phyloP scores from a whole-genome alignment of 2,888 invertebrate species.

The Brachypalpus laphriformis region DNA sequence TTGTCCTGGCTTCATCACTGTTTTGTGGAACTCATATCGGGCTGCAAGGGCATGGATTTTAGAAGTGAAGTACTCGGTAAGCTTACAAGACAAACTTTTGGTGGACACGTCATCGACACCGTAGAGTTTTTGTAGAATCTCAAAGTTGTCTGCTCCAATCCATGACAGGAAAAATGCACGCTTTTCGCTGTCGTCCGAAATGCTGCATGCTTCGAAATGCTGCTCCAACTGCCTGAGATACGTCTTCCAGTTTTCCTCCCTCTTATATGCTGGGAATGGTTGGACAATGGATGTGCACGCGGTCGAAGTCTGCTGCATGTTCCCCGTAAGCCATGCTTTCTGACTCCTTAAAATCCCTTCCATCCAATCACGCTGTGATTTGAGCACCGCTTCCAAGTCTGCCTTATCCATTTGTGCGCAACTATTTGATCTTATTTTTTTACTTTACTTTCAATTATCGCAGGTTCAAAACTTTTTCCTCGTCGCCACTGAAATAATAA shows the following conservation, averaged over 20 bases:
- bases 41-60: constrained; percentile 10
- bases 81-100: too few species aligned
- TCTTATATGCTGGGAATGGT: neutral
- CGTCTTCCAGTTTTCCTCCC: neutral
- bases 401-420: too few species aligned
- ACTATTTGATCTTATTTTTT: too few species aligned
- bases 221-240: neutral
- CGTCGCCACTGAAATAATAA: too few species aligned
- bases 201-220: neutral
- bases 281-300: neutral
- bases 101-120: neutral
- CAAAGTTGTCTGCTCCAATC: neutral
- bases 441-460: too few species aligned
- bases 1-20: constrained; percentile 5
- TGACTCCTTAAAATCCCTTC: too few species aligned
- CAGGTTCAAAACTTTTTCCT: too few species aligned
- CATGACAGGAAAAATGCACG: too few species aligned
- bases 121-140: neutral
- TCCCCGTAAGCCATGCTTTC: too few species aligned
- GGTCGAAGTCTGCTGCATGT: too few species aligned
- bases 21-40: constrained; percentile 17
- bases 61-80: neutral
- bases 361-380: neutral
- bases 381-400: neutral
- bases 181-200: neutral